A percentile compares a stretch with the other conserved stretches of the same genome.
Conservation (phyloP, 2,113 vertebrate species). For the Mirza zaza region DNA sequence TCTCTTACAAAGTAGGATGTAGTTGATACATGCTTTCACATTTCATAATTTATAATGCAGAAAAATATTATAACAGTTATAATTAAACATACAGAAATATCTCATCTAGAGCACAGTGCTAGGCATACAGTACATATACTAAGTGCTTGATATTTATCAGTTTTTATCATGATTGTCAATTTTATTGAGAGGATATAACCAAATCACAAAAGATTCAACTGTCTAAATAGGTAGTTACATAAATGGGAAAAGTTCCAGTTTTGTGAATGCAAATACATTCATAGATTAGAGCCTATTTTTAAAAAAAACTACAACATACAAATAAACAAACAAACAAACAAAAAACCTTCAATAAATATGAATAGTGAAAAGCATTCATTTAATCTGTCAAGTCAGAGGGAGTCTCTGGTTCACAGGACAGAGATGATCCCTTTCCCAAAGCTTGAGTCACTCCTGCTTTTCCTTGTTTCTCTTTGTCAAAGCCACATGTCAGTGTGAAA, state of each 20-base stretch:
- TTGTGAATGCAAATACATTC: neutral
- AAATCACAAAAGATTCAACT: slow-evolving; percentile 39
- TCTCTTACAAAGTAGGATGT: neutral
- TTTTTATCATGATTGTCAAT: neutral
- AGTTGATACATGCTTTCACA: neutral
- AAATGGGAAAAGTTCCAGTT: neutral
- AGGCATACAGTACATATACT: neutral
- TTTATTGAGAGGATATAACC: slow-evolving; percentile 35
- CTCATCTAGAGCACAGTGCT: neutral
- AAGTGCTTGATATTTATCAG: neutral
- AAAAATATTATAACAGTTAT: neutral
- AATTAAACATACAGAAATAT: neutral
- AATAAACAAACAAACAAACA: neutral
- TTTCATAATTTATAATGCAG: slow-evolving; percentile 23
- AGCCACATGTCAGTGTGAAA: neutral
- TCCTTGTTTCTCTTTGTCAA: neutral
- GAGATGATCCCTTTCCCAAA: neutral
- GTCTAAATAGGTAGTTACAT: neutral
- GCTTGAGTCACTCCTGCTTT: neutral
- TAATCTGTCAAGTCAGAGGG: neutral
- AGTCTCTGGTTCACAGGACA: neutral
- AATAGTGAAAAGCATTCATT: neutral
- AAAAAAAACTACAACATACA: neutral
- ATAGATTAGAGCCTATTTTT: neutral
- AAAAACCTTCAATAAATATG: neutral